Base-by-base conservation (phyloP, 92 coral and sea anemone genomes). In the Bergia sp. region DNA sequence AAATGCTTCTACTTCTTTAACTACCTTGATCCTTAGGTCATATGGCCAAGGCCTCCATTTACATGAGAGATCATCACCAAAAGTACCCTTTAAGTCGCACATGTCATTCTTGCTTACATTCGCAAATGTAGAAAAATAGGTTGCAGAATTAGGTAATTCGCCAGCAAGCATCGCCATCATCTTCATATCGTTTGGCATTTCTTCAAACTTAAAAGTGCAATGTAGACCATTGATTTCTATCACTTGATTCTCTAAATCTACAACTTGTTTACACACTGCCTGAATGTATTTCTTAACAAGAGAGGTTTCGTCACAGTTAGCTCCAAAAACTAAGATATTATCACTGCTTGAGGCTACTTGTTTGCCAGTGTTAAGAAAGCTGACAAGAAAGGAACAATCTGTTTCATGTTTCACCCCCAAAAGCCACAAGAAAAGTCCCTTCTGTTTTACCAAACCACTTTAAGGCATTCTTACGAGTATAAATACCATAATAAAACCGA, bases 131-230 rank as follows among this genome's bases (percentile, higher is more conserved):
- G 94, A 94, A 57, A 92, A 94, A 75, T 82, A 92, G 5, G 91
- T 92, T 38, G 96, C 92, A 0, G 95, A 37, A 92, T 94, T 94
- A 42, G 81, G 20, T 2, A 92, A 82, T 82, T 92, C 92, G 57
- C 95, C 96, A 21, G 93, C 98, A 76, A 94, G 93, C 97, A 94
- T 94, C 0, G 97, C 97, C 76, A 92, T 49, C 95, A 92, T 92
- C 67, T 92, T 94, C 97, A 94, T 91, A 45, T 94, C 97, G 53
- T 91, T 92, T 9, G 94, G 95, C 4, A 92, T 80, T 47, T 91
- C 95, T 77, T 88, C 57, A 88, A 93, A 93, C 10, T 79, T 86
- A 86, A 93, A 95, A 44, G 90, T 80, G 4, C 90, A 88, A 76
- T 93, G 91, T 20, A 95, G 77, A 90, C 96, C 98, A 86, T 85